Evolutionary conservation across 2,797 vertebrate species (phyloP), one percentile per base, ranked within the genome.

Genomic region (Gadopsis bispinosus): DNA sequence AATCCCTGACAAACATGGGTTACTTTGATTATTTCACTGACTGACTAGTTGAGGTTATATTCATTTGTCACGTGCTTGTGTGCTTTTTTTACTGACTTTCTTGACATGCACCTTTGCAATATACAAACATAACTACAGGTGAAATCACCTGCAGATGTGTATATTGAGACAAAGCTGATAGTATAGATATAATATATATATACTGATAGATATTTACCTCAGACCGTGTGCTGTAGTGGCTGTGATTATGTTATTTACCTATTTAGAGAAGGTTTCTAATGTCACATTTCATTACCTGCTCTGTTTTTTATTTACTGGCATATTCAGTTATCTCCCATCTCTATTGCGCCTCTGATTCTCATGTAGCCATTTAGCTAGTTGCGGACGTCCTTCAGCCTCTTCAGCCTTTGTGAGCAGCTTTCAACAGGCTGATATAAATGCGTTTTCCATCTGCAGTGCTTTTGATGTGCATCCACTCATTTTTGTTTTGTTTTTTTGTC

Each of bases 341-440:
- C 51, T 53, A 47, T 14, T 47, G 31, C 3, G 39, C 55, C 60
- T 87, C 65, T 83, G 58, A 78, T 76, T 53, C 22, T 20, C 33
- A 58, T 62, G 45, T 37, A 22, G 45, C 50, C 72, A 17, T 62
- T 79, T 54, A 85, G 41, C 22, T 54, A 12, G 26, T 9, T 37
- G 33, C n/a, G 54, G 54, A 56, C 61, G 69, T 20, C 0, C n/a
- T 26, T 62, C 60, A 66, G 59, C 63, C 60, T 68, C 60, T 65
- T 59, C 43, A 62, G 61, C 70, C 53, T 83, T 78, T 54, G 55
- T 80, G 73, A 69, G 69, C 54, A 26, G 75, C 58, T 79, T 80
- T 83, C 50, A 76, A 72, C 35, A n/a, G 68, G 58, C 33, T 60
- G 39, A 59, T 83, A 64, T 73, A 5, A 29, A 12, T 48, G 33